Percentiles rank a stretch among this genome's conserved stretches.
These are phyloP conservation scores for Drosophila murphyi DNA, from an alignment of 1,140 invertebrate genomes.

Conservation along the genomic window DNA sequence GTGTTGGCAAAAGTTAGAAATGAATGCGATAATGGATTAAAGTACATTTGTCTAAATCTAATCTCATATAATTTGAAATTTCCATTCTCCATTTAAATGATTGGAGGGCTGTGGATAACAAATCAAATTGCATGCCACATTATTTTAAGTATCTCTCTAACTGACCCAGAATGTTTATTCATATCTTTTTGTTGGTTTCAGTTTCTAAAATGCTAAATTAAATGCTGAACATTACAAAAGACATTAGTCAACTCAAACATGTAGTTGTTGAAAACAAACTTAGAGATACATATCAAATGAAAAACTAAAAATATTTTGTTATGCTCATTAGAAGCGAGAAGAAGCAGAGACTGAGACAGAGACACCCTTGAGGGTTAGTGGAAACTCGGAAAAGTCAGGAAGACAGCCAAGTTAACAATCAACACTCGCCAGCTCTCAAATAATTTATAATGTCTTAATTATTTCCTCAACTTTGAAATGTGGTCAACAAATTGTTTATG, in stretches of 20 bases:
- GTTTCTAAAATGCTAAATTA: constrained; percentile 20
- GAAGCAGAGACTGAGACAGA: background rate
- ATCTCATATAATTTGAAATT: too few species aligned
- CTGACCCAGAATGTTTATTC: background rate
- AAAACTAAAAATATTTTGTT: constrained; percentile 68
- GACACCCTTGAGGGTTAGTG: background rate
- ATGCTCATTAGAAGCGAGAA: constrained; percentile 65
- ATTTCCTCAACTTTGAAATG: constrained; percentile 55
- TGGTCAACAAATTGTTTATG: constrained; percentile 75
- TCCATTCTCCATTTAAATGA: too few species aligned
- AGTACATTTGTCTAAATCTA: too few species aligned
- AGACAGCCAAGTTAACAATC: constrained; percentile 45
- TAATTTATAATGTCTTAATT: constrained; percentile 84
- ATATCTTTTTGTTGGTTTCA: background rate
- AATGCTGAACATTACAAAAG: constrained; percentile 32
- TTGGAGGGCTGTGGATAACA: too few species aligned
- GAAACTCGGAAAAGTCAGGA: background rate
- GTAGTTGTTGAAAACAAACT: constrained; percentile 65
- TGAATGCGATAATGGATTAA: background rate
- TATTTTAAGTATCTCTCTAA: background rate
- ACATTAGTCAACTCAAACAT: constrained; percentile 64
- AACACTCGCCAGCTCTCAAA: constrained; percentile 60
- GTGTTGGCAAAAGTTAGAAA: background rate
- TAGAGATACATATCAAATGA: constrained; percentile 65
- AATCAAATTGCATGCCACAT: too few species aligned